Conservation (phyloP, 2,113 vertebrate genomes). For the Bufo bufo region DNA sequence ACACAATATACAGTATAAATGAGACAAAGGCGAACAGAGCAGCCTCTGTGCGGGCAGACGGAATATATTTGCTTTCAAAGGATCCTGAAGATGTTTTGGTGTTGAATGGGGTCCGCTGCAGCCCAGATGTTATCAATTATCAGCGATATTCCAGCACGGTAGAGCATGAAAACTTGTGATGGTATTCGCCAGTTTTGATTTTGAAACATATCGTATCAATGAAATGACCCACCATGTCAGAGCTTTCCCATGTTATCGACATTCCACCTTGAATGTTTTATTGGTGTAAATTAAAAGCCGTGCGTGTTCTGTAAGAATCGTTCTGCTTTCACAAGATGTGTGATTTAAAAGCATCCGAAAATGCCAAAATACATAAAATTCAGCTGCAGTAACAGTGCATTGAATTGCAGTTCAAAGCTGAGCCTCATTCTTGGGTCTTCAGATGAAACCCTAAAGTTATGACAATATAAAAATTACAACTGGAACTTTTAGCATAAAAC, state of each 20-base stretch:
- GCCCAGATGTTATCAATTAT: constrained; percentile 50
- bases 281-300: not conserved
- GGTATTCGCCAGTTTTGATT: not conserved
- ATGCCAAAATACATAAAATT: not conserved
- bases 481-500: not conserved
- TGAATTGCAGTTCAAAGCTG: not conserved
- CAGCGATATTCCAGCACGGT: constrained; percentile 18
- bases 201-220: constrained; percentile 18
- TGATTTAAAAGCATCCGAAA: not conserved
- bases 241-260: not conserved
- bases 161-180: not conserved
- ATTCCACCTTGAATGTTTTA: not conserved
- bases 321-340: not conserved
- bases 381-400: not conserved
- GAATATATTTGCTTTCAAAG: constrained; percentile 53
- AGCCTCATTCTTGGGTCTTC: not conserved
- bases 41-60: constrained; percentile 33
- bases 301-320: not conserved
- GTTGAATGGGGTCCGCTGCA: constrained; percentile 15
- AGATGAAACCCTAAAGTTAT: not conserved
- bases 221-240: not conserved
- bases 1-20: constrained; percentile 28
- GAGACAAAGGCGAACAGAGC: constrained; percentile 45
- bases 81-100: constrained; percentile 44
- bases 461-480: not conserved